Base-by-base conservation (phyloP, 2,113 vertebrate species). In the Ameiurus melas region DNA sequence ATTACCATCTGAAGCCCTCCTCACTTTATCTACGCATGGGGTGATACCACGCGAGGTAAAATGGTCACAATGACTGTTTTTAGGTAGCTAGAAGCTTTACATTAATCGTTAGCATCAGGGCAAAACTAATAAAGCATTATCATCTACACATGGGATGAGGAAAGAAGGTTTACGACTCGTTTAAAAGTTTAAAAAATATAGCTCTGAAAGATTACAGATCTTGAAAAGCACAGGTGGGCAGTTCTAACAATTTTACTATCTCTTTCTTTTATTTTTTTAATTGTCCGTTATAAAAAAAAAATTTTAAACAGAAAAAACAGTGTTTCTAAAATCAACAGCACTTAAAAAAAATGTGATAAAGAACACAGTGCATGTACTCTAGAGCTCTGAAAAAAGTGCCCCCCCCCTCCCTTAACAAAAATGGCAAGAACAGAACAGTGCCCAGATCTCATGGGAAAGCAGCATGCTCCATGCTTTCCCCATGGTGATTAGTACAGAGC, bases 391-490 rank as follows among this genome's bases (percentile, higher is more conserved):
- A 55, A 55, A 51, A 79, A 12, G 47, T 53, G 47, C 25, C 77
- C 14, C 1, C 9, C 2, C 4, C 33, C 47, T 9, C 47, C 47
- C 1, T 33, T 20, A 58, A 33, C 16, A 25, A 68, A 51, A 68
- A 33, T 27, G 27, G 14, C 39, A 85, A 22, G 36, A 30, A 87
- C 6, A 87, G 0, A 75, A 87, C 36, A 33, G 75, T 1, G 58
- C 22, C 84, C 85, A 88, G 84, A 80, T 88, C 68, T 70, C 60
- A 83, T 77, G 68, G 58, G 88, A 89, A 90, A 90, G 64, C 53
- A 90, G 86, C 89, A 91, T 91, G 90, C 90, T 80, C 89, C 90
- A 87, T 90, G 85, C 90, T 89, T 88, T 85, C 85, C 87, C 36
- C 82, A 84, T 83, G 85, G 75, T 75, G 80, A 85, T 87, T 85